phyloP scores from a whole-genome alignment of 2,797 vertebrate species.

The Sebastes goodei region DNA sequence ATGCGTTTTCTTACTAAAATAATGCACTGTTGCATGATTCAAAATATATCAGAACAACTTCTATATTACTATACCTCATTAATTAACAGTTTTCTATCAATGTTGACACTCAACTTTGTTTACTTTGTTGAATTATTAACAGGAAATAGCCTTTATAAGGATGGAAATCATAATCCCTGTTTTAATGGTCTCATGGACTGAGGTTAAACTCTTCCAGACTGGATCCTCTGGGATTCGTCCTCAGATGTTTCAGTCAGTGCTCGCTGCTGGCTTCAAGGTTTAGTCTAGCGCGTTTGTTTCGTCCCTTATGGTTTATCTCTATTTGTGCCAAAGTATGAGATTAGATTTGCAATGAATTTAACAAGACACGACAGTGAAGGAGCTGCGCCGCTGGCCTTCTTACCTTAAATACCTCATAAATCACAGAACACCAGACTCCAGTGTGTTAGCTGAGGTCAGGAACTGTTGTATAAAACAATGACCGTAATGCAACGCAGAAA shows the following conservation, averaged over 20 bases:
- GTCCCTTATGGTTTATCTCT: constrained; percentile 36
- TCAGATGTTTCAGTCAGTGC: constrained; percentile 36
- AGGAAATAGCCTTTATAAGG: neutral
- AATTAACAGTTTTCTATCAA: neutral
- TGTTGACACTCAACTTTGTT: neutral
- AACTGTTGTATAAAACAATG: constrained; percentile 11
- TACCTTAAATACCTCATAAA: constrained; percentile 49
- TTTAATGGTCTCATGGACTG: constrained; percentile 19
- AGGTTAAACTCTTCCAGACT: constrained; percentile 53
- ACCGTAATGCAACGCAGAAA: constrained; percentile 9
- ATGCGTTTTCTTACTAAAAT: neutral
- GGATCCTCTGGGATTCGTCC: constrained; percentile 38
- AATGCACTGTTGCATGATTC: neutral
- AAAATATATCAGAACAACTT: neutral
- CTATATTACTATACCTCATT: neutral
- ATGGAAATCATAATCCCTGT: constrained; percentile 35
- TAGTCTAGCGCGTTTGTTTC: constrained; percentile 47
- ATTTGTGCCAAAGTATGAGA: constrained; percentile 43
- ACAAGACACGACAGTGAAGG: constrained; percentile 19
- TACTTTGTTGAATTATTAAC: neutral
- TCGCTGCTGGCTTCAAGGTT: constrained; percentile 37
- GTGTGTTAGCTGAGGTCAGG: constrained; percentile 23
- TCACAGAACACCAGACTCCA: constrained; percentile 19
- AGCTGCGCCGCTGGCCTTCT: neutral
- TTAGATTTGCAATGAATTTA: constrained; percentile 41